phyloP scores from a whole-genome alignment of 1,140 invertebrate genomes.

The Heliconius eleuchia region DNA sequence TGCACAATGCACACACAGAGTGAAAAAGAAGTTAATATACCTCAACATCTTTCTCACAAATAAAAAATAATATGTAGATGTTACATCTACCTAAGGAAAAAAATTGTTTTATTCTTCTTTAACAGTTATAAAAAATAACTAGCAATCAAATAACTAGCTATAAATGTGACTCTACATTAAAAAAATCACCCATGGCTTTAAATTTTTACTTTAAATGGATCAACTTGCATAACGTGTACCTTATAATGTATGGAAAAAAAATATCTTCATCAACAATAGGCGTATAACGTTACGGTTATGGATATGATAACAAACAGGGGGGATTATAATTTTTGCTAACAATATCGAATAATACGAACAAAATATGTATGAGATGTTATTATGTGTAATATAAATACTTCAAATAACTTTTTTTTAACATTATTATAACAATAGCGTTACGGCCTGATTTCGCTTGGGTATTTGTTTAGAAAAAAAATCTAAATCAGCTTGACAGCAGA shows the following conservation, averaged over 20 bases:
- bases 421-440: not conserved
- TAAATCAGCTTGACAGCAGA: too few species aligned
- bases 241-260: conserved; percentile 46
- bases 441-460: not conserved
- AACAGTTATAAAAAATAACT: too few species aligned
- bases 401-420: not conserved
- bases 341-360: not conserved
- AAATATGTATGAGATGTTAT: not conserved
- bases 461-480: not conserved
- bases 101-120: too few species aligned
- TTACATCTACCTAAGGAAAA: too few species aligned
- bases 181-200: conserved; percentile 33
- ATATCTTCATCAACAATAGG: conserved; percentile 55
- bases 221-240: conserved; percentile 36
- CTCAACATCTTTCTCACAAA: too few species aligned
- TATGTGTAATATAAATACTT: not conserved
- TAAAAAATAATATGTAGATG: too few species aligned
- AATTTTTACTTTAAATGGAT: conserved; percentile 61
- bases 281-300: conserved; percentile 50
- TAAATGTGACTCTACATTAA: conserved; percentile 36
- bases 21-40: too few species aligned
- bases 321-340: conserved; percentile 4
- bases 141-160: conserved; percentile 23
- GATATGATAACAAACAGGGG: conserved; percentile 46
- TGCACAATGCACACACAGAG: too few species aligned